phyloP scores from a whole-genome alignment of 2,888 invertebrate species.

The Drosophila algonquin region DNA sequence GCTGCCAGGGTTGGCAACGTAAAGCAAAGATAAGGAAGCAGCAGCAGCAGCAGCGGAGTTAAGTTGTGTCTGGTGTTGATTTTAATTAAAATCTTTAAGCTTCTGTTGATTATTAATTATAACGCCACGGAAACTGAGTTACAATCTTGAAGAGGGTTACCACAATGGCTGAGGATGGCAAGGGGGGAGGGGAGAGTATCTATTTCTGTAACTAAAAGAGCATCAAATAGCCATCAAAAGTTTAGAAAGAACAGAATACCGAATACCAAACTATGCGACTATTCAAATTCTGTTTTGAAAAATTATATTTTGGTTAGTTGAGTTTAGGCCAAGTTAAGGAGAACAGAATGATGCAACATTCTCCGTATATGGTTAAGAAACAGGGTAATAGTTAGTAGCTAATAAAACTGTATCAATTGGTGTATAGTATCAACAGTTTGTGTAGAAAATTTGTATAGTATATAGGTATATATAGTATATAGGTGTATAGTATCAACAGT shows the following conservation, averaged over 20 bases:
- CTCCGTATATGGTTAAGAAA: too few species aligned
- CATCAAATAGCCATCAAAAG: not conserved
- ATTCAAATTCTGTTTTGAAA: not conserved
- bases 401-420: too few species aligned
- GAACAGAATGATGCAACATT: too few species aligned
- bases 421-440: too few species aligned
- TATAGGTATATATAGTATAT: too few species aligned
- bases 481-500: too few species aligned
- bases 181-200: not conserved
- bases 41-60: conserved; percentile 6
- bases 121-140: conserved; percentile 25
- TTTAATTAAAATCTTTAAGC: conserved; percentile 72
- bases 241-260: not conserved
- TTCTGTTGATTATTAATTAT: conserved; percentile 72
- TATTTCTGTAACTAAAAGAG: not conserved
- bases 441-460: too few species aligned
- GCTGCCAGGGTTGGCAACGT: conserved; percentile 29
- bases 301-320: not conserved
- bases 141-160: not conserved
- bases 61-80: conserved; percentile 43
- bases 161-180: not conserved
- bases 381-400: too few species aligned
- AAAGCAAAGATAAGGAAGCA: conserved; percentile 21
- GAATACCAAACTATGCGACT: not conserved
- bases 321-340: not conserved